A percentile compares a stretch with the other conserved stretches of the same genome.
Evolutionary conservation across 2,797 vertebrate species (phyloP).

Genomic region (Tarsius wallacei): DNA sequence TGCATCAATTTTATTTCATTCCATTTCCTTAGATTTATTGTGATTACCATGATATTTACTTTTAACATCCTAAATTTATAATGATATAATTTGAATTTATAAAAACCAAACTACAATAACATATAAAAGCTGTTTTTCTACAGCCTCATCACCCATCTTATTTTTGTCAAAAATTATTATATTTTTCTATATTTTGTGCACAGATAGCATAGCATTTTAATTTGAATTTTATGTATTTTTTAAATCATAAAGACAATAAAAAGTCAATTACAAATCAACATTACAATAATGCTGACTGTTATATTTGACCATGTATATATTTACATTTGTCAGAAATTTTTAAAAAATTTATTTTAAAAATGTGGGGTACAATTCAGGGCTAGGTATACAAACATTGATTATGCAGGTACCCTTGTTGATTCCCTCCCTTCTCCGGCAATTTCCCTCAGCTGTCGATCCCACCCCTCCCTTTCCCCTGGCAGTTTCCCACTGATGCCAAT

Average conservation of each 20-base stretch:
- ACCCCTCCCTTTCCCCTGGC: too few species aligned
- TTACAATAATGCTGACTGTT: neutral
- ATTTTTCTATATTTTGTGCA: neutral
- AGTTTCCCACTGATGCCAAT: too few species aligned
- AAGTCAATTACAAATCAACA: neutral
- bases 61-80: neutral
- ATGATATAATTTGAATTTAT: neutral
- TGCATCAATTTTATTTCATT: neutral
- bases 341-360: too few species aligned
- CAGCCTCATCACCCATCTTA: neutral
- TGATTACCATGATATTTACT: neutral
- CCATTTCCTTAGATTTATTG: neutral
- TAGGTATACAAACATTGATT: too few species aligned
- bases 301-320: neutral
- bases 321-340: neutral
- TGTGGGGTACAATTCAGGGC: too few species aligned
- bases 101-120: neutral
- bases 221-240: neutral
- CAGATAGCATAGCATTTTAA: neutral
- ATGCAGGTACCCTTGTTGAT: too few species aligned
- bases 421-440: too few species aligned
- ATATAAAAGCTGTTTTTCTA: neutral
- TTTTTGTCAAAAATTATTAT: neutral
- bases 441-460: too few species aligned
- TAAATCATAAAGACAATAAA: neutral